Evolutionary conservation across 53 echinoderm and acorn worm species (phyloP), one percentile per base, ranked within the genome.

Genomic region (Antedon mediterranea): DNA sequence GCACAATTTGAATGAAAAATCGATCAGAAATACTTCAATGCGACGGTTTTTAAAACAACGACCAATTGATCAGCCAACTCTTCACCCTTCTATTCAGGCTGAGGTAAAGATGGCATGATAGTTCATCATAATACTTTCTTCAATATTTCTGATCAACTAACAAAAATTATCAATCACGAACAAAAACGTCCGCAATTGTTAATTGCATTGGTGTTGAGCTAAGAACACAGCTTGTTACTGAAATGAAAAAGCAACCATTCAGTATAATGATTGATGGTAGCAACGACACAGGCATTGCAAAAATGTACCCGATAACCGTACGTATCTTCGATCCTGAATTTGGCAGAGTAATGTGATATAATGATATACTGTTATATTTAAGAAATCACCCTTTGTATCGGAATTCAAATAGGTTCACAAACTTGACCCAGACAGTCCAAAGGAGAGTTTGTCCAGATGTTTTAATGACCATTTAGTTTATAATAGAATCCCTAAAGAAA

Each of bases 271-370:
- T 42, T 34, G 74, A 74, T 74, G 74, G 81, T 20, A 73, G 73
- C 34, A 73, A 34, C 23, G 80, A 80, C 31, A 80, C 73, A 23
- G 72, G 79, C 29, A 73, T 73, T 14, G 73, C 14, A 34, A 80
- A 72, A 32, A 79, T 79, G 79, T 71, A 79, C 72, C 80, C 79
- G 11, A 31, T 79, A 32, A 72, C 71, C 18, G 79, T 79, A 4
- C 57, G 79, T 20, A 71, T 79, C 30, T 79, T 79, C n/a, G 79
- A 79, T 32, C 33, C 71, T 33, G 71, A 79, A 20, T 31, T 30
- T 20, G 72, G 75, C 18, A 6, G 32, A n/a, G n/a, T n/a, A n/a
- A n/a, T n/a, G n/a, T n/a, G n/a, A n/a, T n/a, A n/a, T n/a, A n/a
- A n/a, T n/a, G n/a, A n/a, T n/a, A n/a, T n/a, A n/a, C n/a, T n/a